phyloP scores from a whole-genome alignment of 2,888 invertebrate species.

The Eulithis prunata region DNA sequence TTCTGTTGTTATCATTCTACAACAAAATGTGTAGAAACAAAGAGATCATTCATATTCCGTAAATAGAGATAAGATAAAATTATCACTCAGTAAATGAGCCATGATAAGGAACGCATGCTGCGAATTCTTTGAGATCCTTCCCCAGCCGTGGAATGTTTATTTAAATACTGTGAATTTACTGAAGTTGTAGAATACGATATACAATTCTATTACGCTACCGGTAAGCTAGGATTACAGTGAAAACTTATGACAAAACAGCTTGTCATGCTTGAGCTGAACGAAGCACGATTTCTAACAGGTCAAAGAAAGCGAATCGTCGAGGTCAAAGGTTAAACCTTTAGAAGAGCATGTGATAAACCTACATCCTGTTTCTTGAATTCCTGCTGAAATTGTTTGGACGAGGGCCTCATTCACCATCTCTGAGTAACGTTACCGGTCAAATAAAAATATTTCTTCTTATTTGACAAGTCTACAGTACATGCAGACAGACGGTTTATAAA shows the following conservation, averaged over 20 bases:
- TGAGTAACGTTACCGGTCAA: too few species aligned
- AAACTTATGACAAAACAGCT: conserved; percentile 48
- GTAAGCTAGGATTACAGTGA: conserved; percentile 15
- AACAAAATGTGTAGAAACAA: conserved; percentile 46
- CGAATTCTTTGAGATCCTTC: conserved; percentile 42
- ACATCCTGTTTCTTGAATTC: conserved; percentile 51
- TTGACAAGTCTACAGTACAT: too few species aligned
- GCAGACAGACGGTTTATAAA: too few species aligned
- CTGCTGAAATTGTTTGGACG: conserved; percentile 3
- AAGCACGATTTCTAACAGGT: conserved; percentile 68
- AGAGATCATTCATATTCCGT: conserved; percentile 47
- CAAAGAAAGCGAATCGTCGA: conserved; percentile 66
- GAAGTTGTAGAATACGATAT: not conserved
- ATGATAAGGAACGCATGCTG: conserved; percentile 54
- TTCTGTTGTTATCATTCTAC: conserved; percentile 30
- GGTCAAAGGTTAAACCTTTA: conserved; percentile 52
- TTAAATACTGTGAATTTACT: conserved; percentile 5
- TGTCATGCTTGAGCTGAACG: conserved; percentile 56
- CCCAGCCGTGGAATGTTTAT: conserved; percentile 9
- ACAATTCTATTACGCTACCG: conserved; percentile 1
- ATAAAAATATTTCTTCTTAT: too few species aligned
- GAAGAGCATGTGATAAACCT: conserved; percentile 56
- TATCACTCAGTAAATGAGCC: conserved; percentile 43
- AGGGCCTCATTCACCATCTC: too few species aligned
- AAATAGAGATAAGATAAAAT: conserved; percentile 52